Base-by-base conservation (phyloP, 2,797 vertebrate species). In the Sylvilagus floridanus region DNA sequence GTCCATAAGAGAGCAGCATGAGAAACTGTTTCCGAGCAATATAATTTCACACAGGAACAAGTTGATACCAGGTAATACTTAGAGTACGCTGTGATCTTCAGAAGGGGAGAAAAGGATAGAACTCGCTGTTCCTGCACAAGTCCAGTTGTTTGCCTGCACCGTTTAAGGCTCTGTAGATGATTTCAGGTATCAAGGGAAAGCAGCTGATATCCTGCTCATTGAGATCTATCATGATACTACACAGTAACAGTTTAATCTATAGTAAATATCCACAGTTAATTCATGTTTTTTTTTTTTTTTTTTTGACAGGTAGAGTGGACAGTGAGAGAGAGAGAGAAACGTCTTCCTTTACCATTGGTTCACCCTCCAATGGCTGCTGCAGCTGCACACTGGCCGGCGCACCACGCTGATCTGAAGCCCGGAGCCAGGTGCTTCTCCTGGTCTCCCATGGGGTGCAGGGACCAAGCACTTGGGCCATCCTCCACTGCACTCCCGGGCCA, bases 11-110 rank as follows among this genome's bases (percentile, higher is more conserved):
- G 16, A 94, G 76, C 82, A 71, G n/a, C 30, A 37, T 85, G 90
- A 96, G 90, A 87, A 90, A 96, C 50, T 26, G 73, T 3, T 91
- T 95, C 78, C 8, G 4, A 47, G 68, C 47, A 66, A 78, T 63
- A 21, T 47, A 87, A 90, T 81, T 96, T 96, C 94, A 60, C 84
- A 82, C 71, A 4, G 60, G 68, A 95, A 94, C 86, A 96, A 96
- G 93, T 9, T 73, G 82, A 50, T 84, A 69, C 32, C 83, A 68
- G 16, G 68, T 92, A 76, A 76, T 65, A 63, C 84, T 86, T 84
- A 57, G n/a, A 76, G 66, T 32, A 52, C 79, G 76, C 68, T 52
- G 76, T 11, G 12, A 30, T 85, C 71, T 79, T 73, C 47, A 24
- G 69, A 75, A 57, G 83, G 77, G 42, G 32, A 10, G 5, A 19